These are phyloP conservation scores for Bombus affinis DNA, from an alignment of 1,140 invertebrate genomes.

Conservation along the genomic window DNA sequence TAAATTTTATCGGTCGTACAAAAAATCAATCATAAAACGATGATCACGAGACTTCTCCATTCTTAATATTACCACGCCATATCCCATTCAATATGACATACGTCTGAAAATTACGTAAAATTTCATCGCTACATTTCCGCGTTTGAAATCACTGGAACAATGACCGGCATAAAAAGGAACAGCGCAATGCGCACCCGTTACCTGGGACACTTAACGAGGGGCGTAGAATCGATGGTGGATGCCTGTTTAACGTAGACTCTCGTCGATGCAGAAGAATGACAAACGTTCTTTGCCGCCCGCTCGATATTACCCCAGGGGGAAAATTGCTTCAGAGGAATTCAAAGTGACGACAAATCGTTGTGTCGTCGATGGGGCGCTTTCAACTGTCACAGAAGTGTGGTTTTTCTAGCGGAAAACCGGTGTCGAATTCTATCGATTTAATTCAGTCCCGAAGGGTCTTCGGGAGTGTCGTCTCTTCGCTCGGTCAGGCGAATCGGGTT, in stretches of 20 bases:
- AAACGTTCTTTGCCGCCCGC: neutral
- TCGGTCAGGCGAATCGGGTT: neutral
- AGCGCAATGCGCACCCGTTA: neutral
- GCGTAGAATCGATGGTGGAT: neutral
- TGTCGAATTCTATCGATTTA: conserved; percentile 30
- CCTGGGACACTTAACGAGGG: neutral
- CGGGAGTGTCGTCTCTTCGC: neutral
- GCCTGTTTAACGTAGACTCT: neutral
- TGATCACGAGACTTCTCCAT: too few species aligned
- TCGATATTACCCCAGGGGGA: neutral
- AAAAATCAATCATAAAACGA: too few species aligned
- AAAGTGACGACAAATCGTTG: conserved; percentile 29
- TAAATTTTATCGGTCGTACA: too few species aligned
- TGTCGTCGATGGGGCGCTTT: neutral
- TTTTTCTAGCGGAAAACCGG: neutral
- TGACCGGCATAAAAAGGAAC: too few species aligned
- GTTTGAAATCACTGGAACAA: too few species aligned
- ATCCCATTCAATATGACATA: too few species aligned
- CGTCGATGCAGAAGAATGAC: conserved; percentile 1
- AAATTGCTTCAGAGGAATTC: conserved; percentile 9
- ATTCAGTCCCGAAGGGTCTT: conserved; percentile 13
- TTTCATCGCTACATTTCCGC: too few species aligned
- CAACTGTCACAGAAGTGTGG: neutral
- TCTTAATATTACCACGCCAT: too few species aligned
- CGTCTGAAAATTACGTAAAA: too few species aligned